phyloP scores from a whole-genome alignment of 2,797 vertebrate species.

The Esox masquinongy region DNA sequence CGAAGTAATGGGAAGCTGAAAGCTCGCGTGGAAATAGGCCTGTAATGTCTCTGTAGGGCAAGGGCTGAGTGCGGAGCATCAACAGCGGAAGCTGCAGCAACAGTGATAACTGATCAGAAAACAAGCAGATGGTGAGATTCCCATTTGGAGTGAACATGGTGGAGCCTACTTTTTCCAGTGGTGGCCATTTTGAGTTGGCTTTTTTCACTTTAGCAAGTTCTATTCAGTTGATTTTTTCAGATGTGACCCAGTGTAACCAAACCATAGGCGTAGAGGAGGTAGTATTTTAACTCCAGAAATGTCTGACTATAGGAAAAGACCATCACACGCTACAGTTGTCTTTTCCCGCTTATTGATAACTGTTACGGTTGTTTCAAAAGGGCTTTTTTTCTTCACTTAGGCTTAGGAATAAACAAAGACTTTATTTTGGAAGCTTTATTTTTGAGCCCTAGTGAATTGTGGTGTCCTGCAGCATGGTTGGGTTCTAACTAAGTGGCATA shows the following conservation, averaged over 20 bases:
- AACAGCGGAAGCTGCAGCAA: conserved; percentile 37
- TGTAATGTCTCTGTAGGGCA: conserved; percentile 12
- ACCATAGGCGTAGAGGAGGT: background rate
- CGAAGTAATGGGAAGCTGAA: conserved; percentile 20
- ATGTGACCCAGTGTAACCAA: background rate
- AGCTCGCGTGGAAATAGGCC: conserved; percentile 32
- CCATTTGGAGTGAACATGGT: background rate
- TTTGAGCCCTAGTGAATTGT: conserved; percentile 32
- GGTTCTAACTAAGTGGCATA: background rate
- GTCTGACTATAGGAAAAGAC: background rate
- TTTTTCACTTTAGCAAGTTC: background rate
- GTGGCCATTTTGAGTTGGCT: background rate
- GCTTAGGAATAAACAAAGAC: background rate
- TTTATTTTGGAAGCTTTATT: conserved; percentile 11
- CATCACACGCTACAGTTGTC: background rate
- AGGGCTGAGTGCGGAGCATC: conserved; percentile 32
- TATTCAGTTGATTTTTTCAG: background rate
- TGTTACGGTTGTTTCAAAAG: background rate
- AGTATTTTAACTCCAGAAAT: background rate
- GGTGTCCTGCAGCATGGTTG: conserved; percentile 17
- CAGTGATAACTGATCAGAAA: conserved; percentile 35
- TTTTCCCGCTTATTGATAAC: background rate
- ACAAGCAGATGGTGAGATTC: conserved; percentile 6
- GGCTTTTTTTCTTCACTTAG: background rate
- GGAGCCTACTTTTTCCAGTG: background rate